Base-by-base conservation (phyloP, 2,797 vertebrate genomes). In the Gymnoscopelus braueri region DNA sequence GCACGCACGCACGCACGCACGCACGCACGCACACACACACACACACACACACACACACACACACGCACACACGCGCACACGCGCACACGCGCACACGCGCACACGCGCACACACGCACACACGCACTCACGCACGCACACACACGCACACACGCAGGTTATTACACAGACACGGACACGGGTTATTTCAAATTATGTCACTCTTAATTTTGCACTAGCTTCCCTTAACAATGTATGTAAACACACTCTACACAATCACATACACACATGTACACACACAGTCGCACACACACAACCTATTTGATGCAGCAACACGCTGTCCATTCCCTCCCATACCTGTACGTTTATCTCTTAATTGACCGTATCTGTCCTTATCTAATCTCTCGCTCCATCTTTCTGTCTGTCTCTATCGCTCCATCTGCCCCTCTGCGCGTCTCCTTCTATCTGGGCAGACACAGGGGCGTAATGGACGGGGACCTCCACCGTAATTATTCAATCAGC, bases 401-500 rank as follows among this genome's bases (percentile, higher is more conserved):
- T 84, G 54, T 8, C 63, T 19, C 87, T 91, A 92, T 93, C 91
- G 84, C 82, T 82, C 78, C 82, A 91, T 90, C 90, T 84, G 79
- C 64, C 75, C 63, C 69, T 57, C 44, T 59, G n/a, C 8, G 39
- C 39, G 39, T 44, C 39, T 72, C 78, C 47, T 77, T 89, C 86
- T 87, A 85, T 90, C 88, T 82, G 87, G 67, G 79, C 88, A 72
- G 83, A 88, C 83, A 86, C 82, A 74, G 81, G 81, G 84, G 81
- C 81, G 75, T 93, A 91, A 93, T 93, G 90, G 91, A 90, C 90
- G 83, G 87, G 87, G 87, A 88, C 89, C 87, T 92, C 89, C 85
- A 86, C 82, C 83, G 83, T 93, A 93, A 94, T 94, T 90, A 92
- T 93, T 92, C 93, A 93, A 93, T 95, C 94, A 92, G 91, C 90